Evolutionary conservation across 1,140 invertebrate species (phyloP), one percentile per base, ranked within the genome.

Genomic region (Cherax destructor): DNA sequence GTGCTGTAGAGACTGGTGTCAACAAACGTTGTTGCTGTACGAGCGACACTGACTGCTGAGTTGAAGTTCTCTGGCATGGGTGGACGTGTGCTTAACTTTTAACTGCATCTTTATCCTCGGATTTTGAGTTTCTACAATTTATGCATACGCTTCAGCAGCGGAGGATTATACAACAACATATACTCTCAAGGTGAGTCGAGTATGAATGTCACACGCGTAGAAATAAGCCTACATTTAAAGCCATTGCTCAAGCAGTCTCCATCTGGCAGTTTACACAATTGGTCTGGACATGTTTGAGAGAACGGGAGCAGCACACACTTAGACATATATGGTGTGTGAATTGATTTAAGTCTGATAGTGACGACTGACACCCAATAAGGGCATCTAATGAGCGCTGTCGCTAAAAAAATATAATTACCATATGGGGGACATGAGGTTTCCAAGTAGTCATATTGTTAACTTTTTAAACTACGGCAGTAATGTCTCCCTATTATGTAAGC

Each of bases 21-120:
- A 30, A 74, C 30, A 11, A 3, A 5, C 21, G 69, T 50, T 47
- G 47, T 16, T 13, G 21, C 85, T 56, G 85, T 87, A 87, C 85
- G 85, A 87, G 52, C 9, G 4, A 11, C 76, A 61, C 49, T 24
- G 21, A 78, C 52, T 61, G 52, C 16, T 76, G 85, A 87, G 85
- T 87, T 87, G 85, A 87, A 78, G 76, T 87, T 79, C 85, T 87
- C 30, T 61, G 69, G 85, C 76, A 74, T 50, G 52, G 85, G 85
- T 52, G 85, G 76, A 61, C 47, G 85, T 87, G 85, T 87, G 85
- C 79, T 78, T 78, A 79, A 79, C 49, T 78, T 87, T 87, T 78
- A 76, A 79, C 50, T 74, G 50, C 74, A 76, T 61, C 76, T 78
- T 87, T 87, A 78, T 79, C 30, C 76, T n/a, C 4, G 24, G 76